Base-by-base conservation (phyloP, 1,140 invertebrate species). In the Parapsyche elsis region DNA sequence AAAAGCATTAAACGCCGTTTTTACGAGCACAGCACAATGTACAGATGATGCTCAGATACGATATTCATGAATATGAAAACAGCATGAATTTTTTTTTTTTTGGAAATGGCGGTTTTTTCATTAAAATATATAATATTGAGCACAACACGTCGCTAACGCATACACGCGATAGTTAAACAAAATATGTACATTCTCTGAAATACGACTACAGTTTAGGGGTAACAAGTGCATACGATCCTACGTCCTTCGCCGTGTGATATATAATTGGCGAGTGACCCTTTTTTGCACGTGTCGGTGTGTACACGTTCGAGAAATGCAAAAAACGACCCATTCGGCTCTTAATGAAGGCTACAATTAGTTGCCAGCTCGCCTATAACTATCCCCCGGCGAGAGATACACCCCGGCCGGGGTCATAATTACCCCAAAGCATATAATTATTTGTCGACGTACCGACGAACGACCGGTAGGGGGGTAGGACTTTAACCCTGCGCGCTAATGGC, bases 371-470 rank as follows among this genome's bases (percentile, higher is more conserved):
- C 77, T 81, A 73, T 74, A 74, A 79, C 77, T 71, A 79, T 64
- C 24, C 24, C 76, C 9, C 21, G 24, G 59, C 23, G 76, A n/a
- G 53, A 79, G 49, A 79, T 45, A 71, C 77, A 81, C 81, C 77
- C 81, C 79, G 19, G n/a, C 10, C 45, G 30, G 71, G 70, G 67
- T 67, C 79, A 75, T 80, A 82, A 82, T 82, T 82, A 80, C 73
- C 78, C 78, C 70, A 78, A 80, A 82, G 81, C 30, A 73, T 82
- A 77, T 82, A 82, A 82, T 82, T 82, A 82, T 82, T 82, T 80
- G 78, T 80, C 74, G 78, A 78, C 38, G 64, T 26, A 70, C 24
- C 38, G 67, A 38, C 67, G 67, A 14, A 38, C 67, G 67, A 14
- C 67, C 21, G 26, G 61, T 21, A 10, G 49, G 24, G 64, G 21